phyloP scores from a whole-genome alignment of 1,140 invertebrate genomes.

The Platyura marginata region DNA sequence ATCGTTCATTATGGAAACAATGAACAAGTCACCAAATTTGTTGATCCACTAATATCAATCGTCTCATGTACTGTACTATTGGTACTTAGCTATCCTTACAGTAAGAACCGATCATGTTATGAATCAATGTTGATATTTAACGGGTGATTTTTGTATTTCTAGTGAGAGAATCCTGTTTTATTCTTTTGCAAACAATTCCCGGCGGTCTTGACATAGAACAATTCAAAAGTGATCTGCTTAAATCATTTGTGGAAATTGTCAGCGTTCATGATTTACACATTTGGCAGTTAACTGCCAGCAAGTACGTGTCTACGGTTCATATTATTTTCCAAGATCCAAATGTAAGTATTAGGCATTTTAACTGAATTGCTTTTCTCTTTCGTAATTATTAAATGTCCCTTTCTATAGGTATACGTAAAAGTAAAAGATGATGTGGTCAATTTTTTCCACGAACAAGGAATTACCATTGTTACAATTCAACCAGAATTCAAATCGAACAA shows the following conservation, averaged over 20 bases:
- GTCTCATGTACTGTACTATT: slow-evolving; percentile 41
- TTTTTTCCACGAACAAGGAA: slow-evolving; percentile 54
- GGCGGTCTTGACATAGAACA: slow-evolving; percentile 53
- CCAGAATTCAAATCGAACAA: slow-evolving; percentile 43
- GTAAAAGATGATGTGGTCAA: slow-evolving; percentile 41
- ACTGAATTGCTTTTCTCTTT: background rate
- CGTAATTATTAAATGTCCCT: slow-evolving; percentile 1
- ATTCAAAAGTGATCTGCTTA: slow-evolving; percentile 39
- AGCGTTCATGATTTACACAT: slow-evolving; percentile 69
- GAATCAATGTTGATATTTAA: background rate
- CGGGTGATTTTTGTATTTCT: slow-evolving; percentile 8
- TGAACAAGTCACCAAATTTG: slow-evolving; percentile 37
- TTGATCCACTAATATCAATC: slow-evolving; percentile 53
- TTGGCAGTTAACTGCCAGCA: slow-evolving; percentile 52
- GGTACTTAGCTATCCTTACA: slow-evolving; percentile 49
- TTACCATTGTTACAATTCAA: slow-evolving; percentile 57
- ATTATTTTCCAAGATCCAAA: slow-evolving; percentile 47
- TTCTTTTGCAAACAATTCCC: slow-evolving; percentile 65
- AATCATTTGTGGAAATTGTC: slow-evolving; percentile 56
- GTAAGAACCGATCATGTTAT: slow-evolving; percentile 29
- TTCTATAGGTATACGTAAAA: slow-evolving; percentile 13
- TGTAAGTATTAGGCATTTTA: slow-evolving; percentile 14
- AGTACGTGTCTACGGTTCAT: slow-evolving; percentile 54
- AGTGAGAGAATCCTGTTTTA: slow-evolving; percentile 61
- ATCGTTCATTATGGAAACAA: slow-evolving; percentile 41